Evolutionary conservation across 1,140 invertebrate species (phyloP), one percentile per base, ranked within the genome.

Genomic region (Cydia strobilella): DNA sequence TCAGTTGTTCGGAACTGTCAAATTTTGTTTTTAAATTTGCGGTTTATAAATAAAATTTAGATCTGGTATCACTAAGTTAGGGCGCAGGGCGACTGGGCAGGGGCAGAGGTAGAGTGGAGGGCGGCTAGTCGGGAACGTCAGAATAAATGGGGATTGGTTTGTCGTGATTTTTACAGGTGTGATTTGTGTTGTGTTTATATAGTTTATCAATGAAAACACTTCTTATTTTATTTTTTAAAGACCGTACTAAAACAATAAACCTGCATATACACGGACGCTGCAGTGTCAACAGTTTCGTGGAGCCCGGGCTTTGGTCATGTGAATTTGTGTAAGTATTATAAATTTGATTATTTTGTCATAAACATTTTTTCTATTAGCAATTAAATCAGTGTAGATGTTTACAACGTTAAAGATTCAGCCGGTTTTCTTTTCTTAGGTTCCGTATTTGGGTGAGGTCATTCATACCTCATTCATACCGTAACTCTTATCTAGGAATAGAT

Each of bases 301-400:
- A 39, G 15, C 31, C 27, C 65, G 31, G 65, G 25, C n/a, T 39
- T 69, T 39, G 65, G 65, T 69, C 31, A 39, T 69, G 65, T 69
- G 65, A 69, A 69, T 35, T 69, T 69, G 65, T 69, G 65, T 69
- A 69, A 69, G 65, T 69, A 59, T 23, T 59, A 59, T 59, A n/a
- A 59, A 59, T 23, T 59, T 59, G 18, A 12, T 23, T 23, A 59
- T 23, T 59, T 59, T 7, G 3, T 59, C 1, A 66, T 12, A 25
- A 35, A 35, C 31, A 18, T 9, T 69, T n/a, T n/a, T n/a, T 23
- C 35, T 39, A 20, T 69, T 69, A 6, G 20, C 13, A 63, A 13
- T 18, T 54, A 18, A 54, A 13, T 7, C 15, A 18, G 15, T 6
- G 6, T 54, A 54, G 6, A 54, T 18, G 7, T 54, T n/a, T 54